These are phyloP conservation scores for Pipistrellus kuhlii DNA, from an alignment of 2,797 vertebrate species.

Conservation along the genomic window DNA sequence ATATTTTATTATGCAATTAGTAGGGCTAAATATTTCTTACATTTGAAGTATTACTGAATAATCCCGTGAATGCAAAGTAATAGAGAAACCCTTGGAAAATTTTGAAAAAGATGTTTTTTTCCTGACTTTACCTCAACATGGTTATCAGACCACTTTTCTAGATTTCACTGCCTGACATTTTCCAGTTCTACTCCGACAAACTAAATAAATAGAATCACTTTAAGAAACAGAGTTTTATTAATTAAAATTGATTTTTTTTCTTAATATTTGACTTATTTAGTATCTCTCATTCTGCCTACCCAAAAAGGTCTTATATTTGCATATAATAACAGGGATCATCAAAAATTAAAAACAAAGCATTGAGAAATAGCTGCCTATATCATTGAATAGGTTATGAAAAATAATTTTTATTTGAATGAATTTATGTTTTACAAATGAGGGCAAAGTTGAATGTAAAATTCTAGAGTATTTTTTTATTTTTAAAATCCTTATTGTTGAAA, in stretches of 20 bases:
- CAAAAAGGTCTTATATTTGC: not conserved
- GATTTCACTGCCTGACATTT: not conserved
- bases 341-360: not conserved
- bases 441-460: conserved; percentile 69
- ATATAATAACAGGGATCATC: not conserved
- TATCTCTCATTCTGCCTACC: not conserved
- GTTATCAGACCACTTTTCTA: not conserved
- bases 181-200: not conserved
- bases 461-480: conserved; percentile 60
- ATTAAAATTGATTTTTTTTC: not conserved
- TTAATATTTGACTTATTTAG: conserved; percentile 26
- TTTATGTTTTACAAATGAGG: conserved; percentile 38
- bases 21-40: conserved; percentile 26
- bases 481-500: not conserved
- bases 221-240: conserved; percentile 29
- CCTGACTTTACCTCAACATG: not conserved
- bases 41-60: not conserved
- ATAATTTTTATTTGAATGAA: conserved; percentile 59
- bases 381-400: not conserved
- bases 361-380: conserved; percentile 13
- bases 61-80: not conserved
- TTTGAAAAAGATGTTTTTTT: not conserved
- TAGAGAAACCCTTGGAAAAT: not conserved
- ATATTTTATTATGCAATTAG: not conserved
- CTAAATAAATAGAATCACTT: not conserved